Conservation (phyloP, 2,113 vertebrate genomes). For the Triplophysa tibetana region DNA sequence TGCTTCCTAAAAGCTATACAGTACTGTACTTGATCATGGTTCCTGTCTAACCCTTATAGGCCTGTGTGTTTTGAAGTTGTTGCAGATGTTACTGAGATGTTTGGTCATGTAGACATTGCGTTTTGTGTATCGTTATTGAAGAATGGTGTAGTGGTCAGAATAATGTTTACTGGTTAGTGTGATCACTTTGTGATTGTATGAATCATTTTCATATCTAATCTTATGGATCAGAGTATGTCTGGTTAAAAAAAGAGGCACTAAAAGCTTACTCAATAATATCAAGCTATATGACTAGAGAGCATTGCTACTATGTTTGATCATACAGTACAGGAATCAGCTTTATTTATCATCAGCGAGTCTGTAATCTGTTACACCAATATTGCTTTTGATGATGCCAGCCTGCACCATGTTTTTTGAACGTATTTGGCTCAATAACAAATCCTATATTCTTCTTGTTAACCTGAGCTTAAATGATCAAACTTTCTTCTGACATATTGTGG, state of each 20-base stretch:
- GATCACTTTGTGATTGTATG: conserved; percentile 1
- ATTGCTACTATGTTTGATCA: too few species aligned
- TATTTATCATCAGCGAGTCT: conserved; percentile 23
- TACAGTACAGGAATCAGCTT: not conserved
- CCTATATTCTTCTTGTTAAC: conserved; percentile 10
- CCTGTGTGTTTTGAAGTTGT: not conserved
- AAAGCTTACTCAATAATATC: not conserved
- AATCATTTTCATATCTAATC: not conserved
- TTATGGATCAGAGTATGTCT: not conserved
- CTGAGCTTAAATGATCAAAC: conserved; percentile 49
- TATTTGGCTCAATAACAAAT: not conserved
- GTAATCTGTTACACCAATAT: conserved; percentile 29
- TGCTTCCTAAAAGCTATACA: not conserved
- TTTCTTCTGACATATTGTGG: conserved; percentile 28
- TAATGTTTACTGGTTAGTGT: not conserved
- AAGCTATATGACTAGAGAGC: not conserved
- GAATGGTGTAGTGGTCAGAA: conserved; percentile 4
- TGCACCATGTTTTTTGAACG: not conserved
- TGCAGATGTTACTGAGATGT: not conserved
- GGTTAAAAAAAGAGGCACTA: not conserved
- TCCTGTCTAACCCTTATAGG: conserved; percentile 15
- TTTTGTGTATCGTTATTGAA: conserved; percentile 12
- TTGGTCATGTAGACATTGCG: conserved; percentile 4
- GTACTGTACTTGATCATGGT: not conserved
- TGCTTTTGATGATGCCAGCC: not conserved